These are phyloP conservation scores for Felis chaus DNA, from an alignment of 2,113 vertebrate species.

Conservation along the genomic window DNA sequence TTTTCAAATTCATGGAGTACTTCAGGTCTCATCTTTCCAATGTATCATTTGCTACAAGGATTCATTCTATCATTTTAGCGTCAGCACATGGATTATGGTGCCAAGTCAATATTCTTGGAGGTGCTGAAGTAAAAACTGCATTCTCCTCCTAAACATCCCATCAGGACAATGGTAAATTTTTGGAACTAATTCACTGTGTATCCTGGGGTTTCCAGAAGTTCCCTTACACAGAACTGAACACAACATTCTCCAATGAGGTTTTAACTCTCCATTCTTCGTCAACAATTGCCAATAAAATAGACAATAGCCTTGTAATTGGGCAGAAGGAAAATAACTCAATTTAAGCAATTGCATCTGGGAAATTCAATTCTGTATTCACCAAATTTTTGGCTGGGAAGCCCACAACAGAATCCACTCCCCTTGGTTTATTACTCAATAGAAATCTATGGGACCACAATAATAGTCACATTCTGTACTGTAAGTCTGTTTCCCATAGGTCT, in stretches of 20 bases:
- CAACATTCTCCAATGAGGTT: slow-evolving; percentile 32
- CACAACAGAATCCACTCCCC: not conserved
- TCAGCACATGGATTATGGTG: slow-evolving; percentile 57
- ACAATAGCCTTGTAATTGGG: slow-evolving; percentile 38
- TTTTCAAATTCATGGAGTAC: slow-evolving; percentile 62
- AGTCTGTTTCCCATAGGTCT: not conserved
- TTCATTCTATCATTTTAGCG: slow-evolving; percentile 68
- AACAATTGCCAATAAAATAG: slow-evolving; percentile 50
- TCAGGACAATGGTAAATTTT: slow-evolving; percentile 37
- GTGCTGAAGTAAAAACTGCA: slow-evolving; percentile 27
- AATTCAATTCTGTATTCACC: slow-evolving; percentile 33
- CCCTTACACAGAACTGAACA: slow-evolving; percentile 29
- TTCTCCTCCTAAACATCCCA: slow-evolving; percentile 13
- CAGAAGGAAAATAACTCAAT: slow-evolving; percentile 42
- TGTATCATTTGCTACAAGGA: slow-evolving; percentile 52
- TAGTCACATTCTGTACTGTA: not conserved
- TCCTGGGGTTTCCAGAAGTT: slow-evolving; percentile 43
- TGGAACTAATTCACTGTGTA: not conserved
- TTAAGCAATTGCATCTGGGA: slow-evolving; percentile 38
- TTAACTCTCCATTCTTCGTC: slow-evolving; percentile 57
- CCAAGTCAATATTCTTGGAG: slow-evolving; percentile 48
- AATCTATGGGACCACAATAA: not conserved
- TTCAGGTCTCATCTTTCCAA: slow-evolving; percentile 66
- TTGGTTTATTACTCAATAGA: slow-evolving; percentile 6
- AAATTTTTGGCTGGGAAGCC: not conserved